Evolutionary conservation across 2,888 invertebrate genomes (phyloP), one percentile per base, ranked within the genome.

Genomic region (Invenusta paracnida): DNA sequence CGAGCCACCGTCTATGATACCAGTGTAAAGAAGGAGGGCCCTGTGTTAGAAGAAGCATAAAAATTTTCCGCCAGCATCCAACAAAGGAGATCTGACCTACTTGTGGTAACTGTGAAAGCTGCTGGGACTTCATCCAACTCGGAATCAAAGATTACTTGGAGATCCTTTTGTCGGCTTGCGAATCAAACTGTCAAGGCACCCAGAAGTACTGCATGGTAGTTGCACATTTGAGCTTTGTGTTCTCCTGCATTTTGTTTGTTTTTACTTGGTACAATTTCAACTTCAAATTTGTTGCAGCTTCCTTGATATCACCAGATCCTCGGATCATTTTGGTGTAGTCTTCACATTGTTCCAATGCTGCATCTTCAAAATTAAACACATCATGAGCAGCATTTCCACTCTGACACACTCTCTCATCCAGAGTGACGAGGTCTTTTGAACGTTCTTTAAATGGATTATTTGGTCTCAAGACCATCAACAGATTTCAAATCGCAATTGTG

Each of bases 401-500:
- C 2, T 73, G 73, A 73, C 73, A 73, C 73, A 73, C 73, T 73
- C 73, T 73, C 73, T 23, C 73, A 73, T 73, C 73, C 73, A 73
- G 73, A 73, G 73, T 73, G 73, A 73, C 73, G 27, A 73, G 11
- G 73, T 73, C 73, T 73, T 73, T 73, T 73, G 25, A 73, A 73
- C 73, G 73, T 73, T 73, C 73, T 73, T 73, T 73, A 73, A 73
- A 73, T 73, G 73, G 73, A 73, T 73, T 73, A 73, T 73, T 73
- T 73, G 73, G 73, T 73, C 73, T 73, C 73, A 73, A 73, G 17
- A 73, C 73, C 73, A 73, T 73, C 73, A 73, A 73, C 73, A 73
- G 27, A 73, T 73, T 73, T 73, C 73, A 73, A 23, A 73, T 73
- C 73, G 17, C 73, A 73, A 73, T 73, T 73, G 11, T 73, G 73